Base-by-base conservation (phyloP, 2,888 invertebrate species). In the Lagria hirta region DNA sequence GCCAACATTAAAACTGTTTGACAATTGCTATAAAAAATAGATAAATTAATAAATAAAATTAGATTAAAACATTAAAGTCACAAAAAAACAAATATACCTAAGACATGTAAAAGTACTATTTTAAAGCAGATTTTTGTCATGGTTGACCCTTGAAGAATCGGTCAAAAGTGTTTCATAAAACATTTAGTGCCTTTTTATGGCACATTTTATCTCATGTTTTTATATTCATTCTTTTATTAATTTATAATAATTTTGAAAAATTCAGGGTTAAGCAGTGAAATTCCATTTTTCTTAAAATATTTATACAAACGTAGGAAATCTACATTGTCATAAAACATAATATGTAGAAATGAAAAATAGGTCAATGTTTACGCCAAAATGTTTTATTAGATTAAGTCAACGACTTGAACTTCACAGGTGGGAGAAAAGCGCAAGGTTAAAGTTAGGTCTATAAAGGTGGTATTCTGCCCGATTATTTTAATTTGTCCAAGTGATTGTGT, bases 361-460 rank as follows among this genome's bases (percentile, higher is more conserved):
- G 21, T 21, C 11, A 16, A 29, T 37, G 29, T 34, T 40, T 40
- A 30, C 22, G 35, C 22, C 17, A 29, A 33, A 45, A 41, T 10
- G 13, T 28, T 33, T 33, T 45, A 22, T 35, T 35, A 29, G 45
- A 26, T 44, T 27, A 43, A 26, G 44, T 38, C 45, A 37, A 35
- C 40, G 45, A 45, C 40, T 45, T 44, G 35, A 41, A 41, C 41
- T 41, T 29, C 30, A 30, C 46, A 46, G 46, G 46, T 46, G 46
- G 46, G 46, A 45, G 46, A 29, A 41, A 23, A 24, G 18, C 35
- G 21, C 43, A 46, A 46, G 46, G 46, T 41, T 46, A 41, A 41
- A 13, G n/a, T 11, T 14, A 27, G 16, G 4, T 20, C 27, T 45
- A 45, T 38, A 45, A 28, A 45, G 29, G 15, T 6, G 18, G 30